These are phyloP conservation scores for Brenthis hecate DNA, from an alignment of 2,888 invertebrate genomes.

Conservation along the genomic window DNA sequence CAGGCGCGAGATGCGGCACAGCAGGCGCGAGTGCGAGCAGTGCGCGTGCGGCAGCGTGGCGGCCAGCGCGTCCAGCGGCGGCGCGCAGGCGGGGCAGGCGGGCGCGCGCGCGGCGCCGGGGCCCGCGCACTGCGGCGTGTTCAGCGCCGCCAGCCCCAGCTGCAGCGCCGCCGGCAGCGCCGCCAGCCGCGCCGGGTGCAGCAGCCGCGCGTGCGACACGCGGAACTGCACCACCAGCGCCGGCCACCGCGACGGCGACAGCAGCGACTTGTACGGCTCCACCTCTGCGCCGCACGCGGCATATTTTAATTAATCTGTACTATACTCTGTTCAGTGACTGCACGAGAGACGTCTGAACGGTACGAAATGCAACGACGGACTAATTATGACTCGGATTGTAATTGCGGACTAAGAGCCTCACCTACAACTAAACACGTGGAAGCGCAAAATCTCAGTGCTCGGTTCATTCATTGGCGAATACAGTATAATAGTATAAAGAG, in stretches of 20 bases:
- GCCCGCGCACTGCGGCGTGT: constrained; percentile 87
- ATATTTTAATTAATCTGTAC: too few species aligned
- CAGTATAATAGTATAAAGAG: too few species aligned
- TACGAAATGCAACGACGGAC: too few species aligned
- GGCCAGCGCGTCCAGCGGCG: constrained; percentile 93
- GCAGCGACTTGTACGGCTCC: constrained; percentile 87
- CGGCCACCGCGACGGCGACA: constrained; percentile 89
- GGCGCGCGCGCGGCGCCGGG: constrained; percentile 81
- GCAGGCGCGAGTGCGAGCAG: constrained; percentile 96
- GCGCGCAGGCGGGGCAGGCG: constrained; percentile 96
- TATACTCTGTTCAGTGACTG: too few species aligned
- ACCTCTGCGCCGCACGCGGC: constrained; percentile 65
- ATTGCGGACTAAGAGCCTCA: too few species aligned
- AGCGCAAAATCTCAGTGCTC: too few species aligned
- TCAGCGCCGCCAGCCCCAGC: constrained; percentile 96
- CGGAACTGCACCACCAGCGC: constrained; percentile 94
- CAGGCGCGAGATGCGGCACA: constrained; percentile 94
- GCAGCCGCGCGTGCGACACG: constrained; percentile 95
- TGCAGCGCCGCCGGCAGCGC: constrained; percentile 95
- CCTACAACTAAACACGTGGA: too few species aligned
- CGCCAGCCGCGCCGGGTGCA: constrained; percentile 95
- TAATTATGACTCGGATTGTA: too few species aligned
- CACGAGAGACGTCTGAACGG: too few species aligned
- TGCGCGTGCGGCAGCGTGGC: constrained; percentile 95
- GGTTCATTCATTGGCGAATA: too few species aligned